Conservation (phyloP, 2,113 vertebrate genomes). For the Ranitomeya imitator region DNA sequence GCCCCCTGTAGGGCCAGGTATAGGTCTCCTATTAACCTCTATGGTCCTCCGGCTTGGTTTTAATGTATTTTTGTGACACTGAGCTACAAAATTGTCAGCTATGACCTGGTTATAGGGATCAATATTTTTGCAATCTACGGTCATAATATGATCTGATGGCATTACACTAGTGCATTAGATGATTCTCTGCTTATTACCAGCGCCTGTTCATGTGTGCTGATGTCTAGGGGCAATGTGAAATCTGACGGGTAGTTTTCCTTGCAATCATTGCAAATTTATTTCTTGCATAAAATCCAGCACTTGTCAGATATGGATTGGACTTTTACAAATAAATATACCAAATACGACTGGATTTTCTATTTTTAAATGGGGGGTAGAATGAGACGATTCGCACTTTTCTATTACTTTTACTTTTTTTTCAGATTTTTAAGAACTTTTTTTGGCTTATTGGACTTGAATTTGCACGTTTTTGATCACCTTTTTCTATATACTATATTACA, state of each 20-base stretch:
- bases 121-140: background rate
- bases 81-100: background rate
- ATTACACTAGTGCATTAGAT: conserved; percentile 5
- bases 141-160: conserved; percentile 10
- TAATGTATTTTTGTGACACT: background rate
- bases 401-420: too few relatives aligned
- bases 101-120: conserved; percentile 25
- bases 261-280: background rate
- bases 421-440: too few relatives aligned
- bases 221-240: conserved; percentile 3
- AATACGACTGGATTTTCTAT: too few relatives aligned
- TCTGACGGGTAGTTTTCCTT: background rate
- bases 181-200: background rate
- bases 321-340: too few relatives aligned
- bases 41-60: background rate
- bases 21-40: background rate
- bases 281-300: background rate
- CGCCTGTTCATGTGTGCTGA: background rate
- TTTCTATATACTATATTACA: too few relatives aligned
- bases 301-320: background rate
- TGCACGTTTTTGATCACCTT: too few relatives aligned
- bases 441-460: too few relatives aligned
- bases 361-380: too few relatives aligned
- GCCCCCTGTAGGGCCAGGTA: background rate
- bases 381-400: too few relatives aligned